Conservation (phyloP, 2,888 invertebrate genomes). For the Thecocarcelia acutangulata region DNA sequence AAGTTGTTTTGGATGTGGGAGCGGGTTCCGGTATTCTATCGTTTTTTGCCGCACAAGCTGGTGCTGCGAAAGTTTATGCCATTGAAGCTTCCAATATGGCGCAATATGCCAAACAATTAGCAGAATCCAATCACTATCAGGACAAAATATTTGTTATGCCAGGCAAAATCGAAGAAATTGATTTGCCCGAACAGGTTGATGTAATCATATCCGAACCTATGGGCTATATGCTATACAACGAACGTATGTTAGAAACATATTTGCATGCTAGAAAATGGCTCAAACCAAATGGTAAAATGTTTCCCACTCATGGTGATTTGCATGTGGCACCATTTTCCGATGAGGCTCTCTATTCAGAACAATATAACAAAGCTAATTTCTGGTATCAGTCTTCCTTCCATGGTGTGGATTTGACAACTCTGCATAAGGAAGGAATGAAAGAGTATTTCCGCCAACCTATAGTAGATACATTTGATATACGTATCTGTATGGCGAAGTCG, state of each 20-base stretch:
- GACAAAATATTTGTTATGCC: slow-evolving; percentile 95
- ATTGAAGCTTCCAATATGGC: slow-evolving; percentile 99
- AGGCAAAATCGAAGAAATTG: slow-evolving; percentile 99
- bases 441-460: slow-evolving; percentile 99
- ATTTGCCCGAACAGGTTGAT: slow-evolving; percentile 96
- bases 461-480: slow-evolving; percentile 98
- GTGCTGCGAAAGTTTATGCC: slow-evolving; percentile 97
- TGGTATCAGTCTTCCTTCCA: slow-evolving; percentile 99
- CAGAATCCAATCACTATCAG: slow-evolving; percentile 93
- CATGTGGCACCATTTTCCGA: slow-evolving; percentile 99
- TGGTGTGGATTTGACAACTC: slow-evolving; percentile 95
- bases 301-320: slow-evolving; percentile 96
- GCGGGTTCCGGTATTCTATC: slow-evolving; percentile 99
- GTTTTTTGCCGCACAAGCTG: slow-evolving; percentile 98
- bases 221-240: slow-evolving; percentile 99
- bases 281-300: slow-evolving; percentile 96
- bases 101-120: slow-evolving; percentile 94
- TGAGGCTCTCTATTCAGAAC: slow-evolving; percentile 98
- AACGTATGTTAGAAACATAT: slow-evolving; percentile 99
- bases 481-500: slow-evolving; percentile 97
- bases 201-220: slow-evolving; percentile 99
- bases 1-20: slow-evolving; percentile 97
- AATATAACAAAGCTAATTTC: slow-evolving; percentile 98
- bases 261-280: slow-evolving; percentile 99
- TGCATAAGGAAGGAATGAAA: slow-evolving; percentile 95